Base-by-base conservation (phyloP, 2,113 vertebrate species). In the Eretmochelys imbricata region DNA sequence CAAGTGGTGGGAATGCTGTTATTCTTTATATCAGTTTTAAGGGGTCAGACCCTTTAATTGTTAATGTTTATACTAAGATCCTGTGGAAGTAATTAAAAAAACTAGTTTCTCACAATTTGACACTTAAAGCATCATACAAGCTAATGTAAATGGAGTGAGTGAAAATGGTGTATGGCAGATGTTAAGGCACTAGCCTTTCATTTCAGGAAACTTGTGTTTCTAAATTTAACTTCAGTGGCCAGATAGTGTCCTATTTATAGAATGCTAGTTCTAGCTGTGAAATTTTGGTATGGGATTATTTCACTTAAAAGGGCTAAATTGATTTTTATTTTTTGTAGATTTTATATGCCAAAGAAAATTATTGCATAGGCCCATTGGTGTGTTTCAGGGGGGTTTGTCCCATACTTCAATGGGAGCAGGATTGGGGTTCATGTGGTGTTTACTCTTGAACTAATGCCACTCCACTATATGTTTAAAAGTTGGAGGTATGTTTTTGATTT, bases 211-310 rank as follows among this genome's bases (percentile, higher is more conserved):
- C 35, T 4, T 27, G 17, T 38, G n/a, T 46, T 80, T 54, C 11
- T 85, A 27, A 1, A 80, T 84, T 35, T 57, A 88, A 24, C 27
- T 80, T 2, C 38, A 49, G 75, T 22, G 24, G 7, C 25, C 1
- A 91, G 16, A 42, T 42, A 10, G 4, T 57, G 19, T 0, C n/a
- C 65, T 59, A n/a, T 0, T 0, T 27, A 5, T 69, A 79, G 57
- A 82, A 4, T 53, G 3, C 0, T 55, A 31, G 6, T 53, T 69
- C 51, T 53, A 20, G 49, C 31, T n/a, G 35, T 62, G 62, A 96
- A 92, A 88, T 78, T 35, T 0, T 8, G 72, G 80, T 29, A 90
- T 57, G 59, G 80, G 25, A 90, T 57, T 88, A 29, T 91, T 35
- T 9, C n/a, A 59, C 19, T 84, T 48, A 49, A 65, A 91, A 82